phyloP scores from a whole-genome alignment of 2,113 vertebrate species.

The Gallinago paraguaiae region DNA sequence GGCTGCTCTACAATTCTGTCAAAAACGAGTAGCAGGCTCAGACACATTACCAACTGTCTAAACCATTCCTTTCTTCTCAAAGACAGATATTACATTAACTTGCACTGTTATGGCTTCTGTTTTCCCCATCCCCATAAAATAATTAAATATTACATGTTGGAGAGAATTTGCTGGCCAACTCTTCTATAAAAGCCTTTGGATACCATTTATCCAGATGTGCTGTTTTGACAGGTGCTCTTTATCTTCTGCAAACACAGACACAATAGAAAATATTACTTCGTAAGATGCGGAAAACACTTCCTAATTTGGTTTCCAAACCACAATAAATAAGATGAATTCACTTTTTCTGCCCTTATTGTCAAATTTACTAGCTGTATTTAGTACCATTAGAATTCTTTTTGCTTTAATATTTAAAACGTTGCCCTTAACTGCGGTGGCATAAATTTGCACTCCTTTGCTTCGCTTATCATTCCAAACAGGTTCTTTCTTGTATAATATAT shows the following conservation, averaged over 20 bases:
- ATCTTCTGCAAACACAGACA: not conserved
- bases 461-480: not conserved
- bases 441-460: not conserved
- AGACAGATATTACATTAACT: not conserved
- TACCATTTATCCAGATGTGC: not conserved
- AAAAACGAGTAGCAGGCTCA: not conserved
- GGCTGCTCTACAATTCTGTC: not conserved
- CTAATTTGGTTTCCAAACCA: not conserved
- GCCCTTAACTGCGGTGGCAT: not conserved
- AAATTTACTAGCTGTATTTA: not conserved
- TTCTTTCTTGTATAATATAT: not conserved
- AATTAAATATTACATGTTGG: not conserved
- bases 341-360: not conserved
- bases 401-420: not conserved
- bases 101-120: not conserved
- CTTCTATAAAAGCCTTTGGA: not conserved
- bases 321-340: not conserved
- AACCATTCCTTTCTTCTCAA: not conserved
- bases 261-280: not conserved
- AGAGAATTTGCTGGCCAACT: not conserved
- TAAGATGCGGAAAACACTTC: not conserved
- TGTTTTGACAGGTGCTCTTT: not conserved
- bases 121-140: not conserved
- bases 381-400: not conserved
- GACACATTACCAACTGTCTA: not conserved